Evolutionary conservation across 2,888 invertebrate species (phyloP).

Genomic region (Agapostemon virescens): DNA sequence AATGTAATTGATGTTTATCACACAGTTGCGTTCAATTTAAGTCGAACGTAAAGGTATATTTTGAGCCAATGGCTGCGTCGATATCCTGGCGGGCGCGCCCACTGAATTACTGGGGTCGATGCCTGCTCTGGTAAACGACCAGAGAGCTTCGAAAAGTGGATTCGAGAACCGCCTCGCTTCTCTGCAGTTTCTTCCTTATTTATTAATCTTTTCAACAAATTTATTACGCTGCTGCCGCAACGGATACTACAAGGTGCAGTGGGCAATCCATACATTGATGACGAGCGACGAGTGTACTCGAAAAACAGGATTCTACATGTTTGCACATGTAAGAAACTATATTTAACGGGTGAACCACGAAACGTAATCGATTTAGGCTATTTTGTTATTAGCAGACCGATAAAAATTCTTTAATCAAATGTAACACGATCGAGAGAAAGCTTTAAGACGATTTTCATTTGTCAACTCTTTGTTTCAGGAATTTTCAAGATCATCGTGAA

Average conservation of each 20-base stretch:
- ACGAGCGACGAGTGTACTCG: background rate
- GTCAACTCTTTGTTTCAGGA: too few species aligned
- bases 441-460: too few species aligned
- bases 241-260: background rate
- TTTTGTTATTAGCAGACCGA: too few species aligned
- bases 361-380: too few species aligned
- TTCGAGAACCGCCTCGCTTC: conserved; percentile 13
- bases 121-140: conserved; percentile 46
- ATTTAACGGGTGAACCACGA: too few species aligned
- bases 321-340: background rate
- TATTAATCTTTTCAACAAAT: background rate
- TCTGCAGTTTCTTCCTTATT: conserved; percentile 8
- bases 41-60: background rate
- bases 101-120: conserved; percentile 47
- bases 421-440: too few species aligned
- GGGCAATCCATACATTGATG: background rate
- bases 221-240: background rate
- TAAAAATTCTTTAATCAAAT: too few species aligned
- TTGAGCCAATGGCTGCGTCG: conserved; percentile 27
- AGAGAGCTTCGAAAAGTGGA: conserved; percentile 49
- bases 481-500: too few species aligned
- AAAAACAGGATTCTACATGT: background rate
- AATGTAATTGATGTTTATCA: background rate
- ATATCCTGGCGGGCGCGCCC: conserved; percentile 36
- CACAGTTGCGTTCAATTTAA: background rate